Evolutionary conservation across 2,888 invertebrate genomes (phyloP), one percentile per base, ranked within the genome.

Genomic region (Euphydryas editha): DNA sequence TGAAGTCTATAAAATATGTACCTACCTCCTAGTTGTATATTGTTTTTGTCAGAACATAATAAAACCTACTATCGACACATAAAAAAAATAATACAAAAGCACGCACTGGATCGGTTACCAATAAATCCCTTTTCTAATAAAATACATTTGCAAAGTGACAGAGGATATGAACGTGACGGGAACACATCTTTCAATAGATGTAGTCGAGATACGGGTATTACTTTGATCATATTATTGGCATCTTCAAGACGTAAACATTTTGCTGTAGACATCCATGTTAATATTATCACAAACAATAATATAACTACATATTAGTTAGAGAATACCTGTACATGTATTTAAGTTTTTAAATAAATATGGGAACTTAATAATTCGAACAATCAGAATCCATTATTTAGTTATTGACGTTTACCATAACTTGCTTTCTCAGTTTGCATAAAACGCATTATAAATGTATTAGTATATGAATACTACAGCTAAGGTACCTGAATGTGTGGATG

Each of bases 401-500:
- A 30, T 7, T 30, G 5, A 30, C 30, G 30, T 30, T 8, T 30
- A 30, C 30, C 6, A 30, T 30, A n/a, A 30, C 30, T 5, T 7
- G 0, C 5, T 30, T 30, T 30, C 30, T 30, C 6, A 30, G 30
- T 7, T 30, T 1, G 5, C 8, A 30, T 30, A 30, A 30, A 30
- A 8, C n/a, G n/a, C n/a, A n/a, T n/a, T 30, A 2, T 30, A 30
- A 30, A 4, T n/a, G n/a, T n/a, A 65, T 47, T 37, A 46, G 18
- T 24, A 57, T 59, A 54, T 15, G 8, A 51, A 39, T n/a, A 46
- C 46, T 46, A n/a, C 24, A 66, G 39, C 54, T 21, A 11, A 65
- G 59, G 20, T 20, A 39, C 18, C 58, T 67, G 37, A 58, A 55
- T 21, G 54, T 59, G 60, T 39, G 57, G 62, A n/a, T n/a, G n/a